Conservation (phyloP, 2,113 vertebrate species). For the Amphilophus citrinellus region DNA sequence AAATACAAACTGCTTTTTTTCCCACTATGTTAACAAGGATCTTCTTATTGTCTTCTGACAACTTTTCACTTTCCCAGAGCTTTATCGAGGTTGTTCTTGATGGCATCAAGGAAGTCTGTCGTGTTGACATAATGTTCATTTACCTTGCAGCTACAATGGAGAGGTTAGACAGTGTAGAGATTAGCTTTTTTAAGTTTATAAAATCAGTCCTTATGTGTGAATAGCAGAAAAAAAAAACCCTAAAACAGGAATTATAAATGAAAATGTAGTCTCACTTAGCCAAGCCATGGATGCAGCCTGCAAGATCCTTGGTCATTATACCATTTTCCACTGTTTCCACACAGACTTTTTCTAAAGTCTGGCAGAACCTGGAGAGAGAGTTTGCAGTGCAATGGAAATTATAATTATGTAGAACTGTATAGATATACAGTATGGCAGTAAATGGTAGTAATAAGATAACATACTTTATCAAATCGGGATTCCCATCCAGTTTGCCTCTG, state of each 20-base stretch:
- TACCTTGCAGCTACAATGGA: slow-evolving; percentile 86
- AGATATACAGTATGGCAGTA: background rate
- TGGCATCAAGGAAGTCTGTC: slow-evolving; percentile 92
- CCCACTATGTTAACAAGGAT: background rate
- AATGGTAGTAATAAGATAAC: background rate
- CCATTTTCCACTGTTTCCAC: slow-evolving; percentile 92
- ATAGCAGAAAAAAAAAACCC: background rate
- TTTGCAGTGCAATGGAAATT: background rate
- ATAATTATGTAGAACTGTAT: fast-evolving
- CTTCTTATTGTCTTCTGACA: background rate
- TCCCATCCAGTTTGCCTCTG: slow-evolving; percentile 92
- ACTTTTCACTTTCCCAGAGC: slow-evolving; percentile 85
- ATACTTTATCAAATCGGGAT: slow-evolving; percentile 89
- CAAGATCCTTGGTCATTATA: slow-evolving; percentile 96
- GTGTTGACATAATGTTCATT: slow-evolving; percentile 96
- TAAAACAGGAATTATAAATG: background rate
- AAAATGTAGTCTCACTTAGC: slow-evolving; percentile 84
- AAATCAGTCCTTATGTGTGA: background rate
- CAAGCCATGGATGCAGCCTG: slow-evolving; percentile 93
- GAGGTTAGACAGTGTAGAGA: slow-evolving; percentile 7
- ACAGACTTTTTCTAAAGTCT: slow-evolving; percentile 91
- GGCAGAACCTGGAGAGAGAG: slow-evolving; percentile 84
- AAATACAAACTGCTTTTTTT: background rate
- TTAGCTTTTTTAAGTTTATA: background rate
- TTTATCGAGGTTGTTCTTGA: slow-evolving; percentile 92